phyloP scores from a whole-genome alignment of 1,140 invertebrate species.

The Plodia interpunctella region DNA sequence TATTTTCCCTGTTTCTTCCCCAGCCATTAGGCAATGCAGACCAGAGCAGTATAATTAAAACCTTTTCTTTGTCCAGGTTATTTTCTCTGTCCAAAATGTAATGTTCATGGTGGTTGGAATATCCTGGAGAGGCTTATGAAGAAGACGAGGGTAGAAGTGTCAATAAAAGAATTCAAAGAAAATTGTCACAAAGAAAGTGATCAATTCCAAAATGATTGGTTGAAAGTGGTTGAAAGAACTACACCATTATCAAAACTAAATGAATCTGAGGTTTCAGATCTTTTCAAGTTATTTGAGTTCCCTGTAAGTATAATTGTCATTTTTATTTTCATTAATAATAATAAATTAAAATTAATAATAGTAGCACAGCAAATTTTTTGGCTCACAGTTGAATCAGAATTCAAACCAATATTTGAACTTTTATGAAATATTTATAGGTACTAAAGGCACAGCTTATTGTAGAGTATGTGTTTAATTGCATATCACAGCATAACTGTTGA shows the following conservation, averaged over 20 bases:
- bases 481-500: not conserved
- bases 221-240: slow-evolving; percentile 52
- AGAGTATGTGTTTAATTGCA: too few species aligned
- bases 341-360: too few species aligned
- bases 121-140: slow-evolving; percentile 74
- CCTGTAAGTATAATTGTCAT: slow-evolving; percentile 71
- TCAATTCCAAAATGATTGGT: slow-evolving; percentile 65
- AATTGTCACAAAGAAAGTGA: slow-evolving; percentile 43
- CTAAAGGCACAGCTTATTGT: too few species aligned
- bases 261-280: slow-evolving; percentile 54
- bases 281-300: slow-evolving; percentile 77
- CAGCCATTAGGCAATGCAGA: too few species aligned
- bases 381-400: too few species aligned
- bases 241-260: slow-evolving; percentile 56
- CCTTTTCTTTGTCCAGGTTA: too few species aligned
- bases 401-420: too few species aligned
- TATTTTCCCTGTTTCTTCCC: too few species aligned
- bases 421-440: too few species aligned
- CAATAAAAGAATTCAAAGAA: slow-evolving; percentile 60
- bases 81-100: slow-evolving; percentile 81
- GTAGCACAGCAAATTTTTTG: too few species aligned
- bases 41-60: too few species aligned
- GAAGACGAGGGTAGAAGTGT: slow-evolving; percentile 58
- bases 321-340: slow-evolving; percentile 18
- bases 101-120: slow-evolving; percentile 78